Percentiles rank a stretch among this genome's conserved stretches.
Evolutionary conservation across 1,140 invertebrate species (phyloP).

Genomic region (Sycophila sp.): DNA sequence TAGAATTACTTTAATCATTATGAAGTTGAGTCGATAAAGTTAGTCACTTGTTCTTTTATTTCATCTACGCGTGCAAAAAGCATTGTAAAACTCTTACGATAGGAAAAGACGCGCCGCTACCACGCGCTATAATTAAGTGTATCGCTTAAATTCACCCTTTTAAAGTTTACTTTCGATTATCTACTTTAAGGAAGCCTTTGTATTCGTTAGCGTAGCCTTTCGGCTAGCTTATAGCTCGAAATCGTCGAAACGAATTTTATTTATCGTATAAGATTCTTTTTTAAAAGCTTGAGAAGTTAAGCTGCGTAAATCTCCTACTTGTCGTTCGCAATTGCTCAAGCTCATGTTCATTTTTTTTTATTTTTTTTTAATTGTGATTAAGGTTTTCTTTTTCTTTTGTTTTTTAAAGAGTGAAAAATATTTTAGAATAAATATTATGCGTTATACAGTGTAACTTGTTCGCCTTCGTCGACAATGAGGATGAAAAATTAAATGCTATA

Average conservation of each 20-base stretch:
- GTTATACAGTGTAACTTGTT: conserved; percentile 6
- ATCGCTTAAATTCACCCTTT: neutral
- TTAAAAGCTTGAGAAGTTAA: neutral
- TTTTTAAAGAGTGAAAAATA: neutral
- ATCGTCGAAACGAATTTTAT: conserved; percentile 2
- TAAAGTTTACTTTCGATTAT: conserved; percentile 28
- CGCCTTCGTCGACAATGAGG: neutral
- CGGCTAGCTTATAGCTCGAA: no score
- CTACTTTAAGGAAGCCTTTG: conserved; percentile 22
- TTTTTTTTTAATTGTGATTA: no score
- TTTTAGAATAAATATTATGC: neutral
- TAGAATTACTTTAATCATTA: neutral
- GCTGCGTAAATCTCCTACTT: neutral
- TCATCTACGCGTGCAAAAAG: conserved; percentile 16
- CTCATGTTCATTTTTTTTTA: no score
- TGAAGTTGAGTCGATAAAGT: conserved; percentile 7
- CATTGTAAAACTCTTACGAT: conserved; percentile 26
- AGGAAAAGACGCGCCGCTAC: neutral
- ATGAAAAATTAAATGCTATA: conserved; percentile 21
- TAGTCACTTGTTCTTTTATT: neutral
- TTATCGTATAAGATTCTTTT: neutral
- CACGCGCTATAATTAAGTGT: neutral
- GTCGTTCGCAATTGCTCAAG: conserved; percentile 24
- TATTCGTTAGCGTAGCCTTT: neutral
- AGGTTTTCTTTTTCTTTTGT: neutral